Evolutionary conservation across 2,888 invertebrate species (phyloP), one percentile per base, ranked within the genome.

Genomic region (Psylliodes chrysocephalus): DNA sequence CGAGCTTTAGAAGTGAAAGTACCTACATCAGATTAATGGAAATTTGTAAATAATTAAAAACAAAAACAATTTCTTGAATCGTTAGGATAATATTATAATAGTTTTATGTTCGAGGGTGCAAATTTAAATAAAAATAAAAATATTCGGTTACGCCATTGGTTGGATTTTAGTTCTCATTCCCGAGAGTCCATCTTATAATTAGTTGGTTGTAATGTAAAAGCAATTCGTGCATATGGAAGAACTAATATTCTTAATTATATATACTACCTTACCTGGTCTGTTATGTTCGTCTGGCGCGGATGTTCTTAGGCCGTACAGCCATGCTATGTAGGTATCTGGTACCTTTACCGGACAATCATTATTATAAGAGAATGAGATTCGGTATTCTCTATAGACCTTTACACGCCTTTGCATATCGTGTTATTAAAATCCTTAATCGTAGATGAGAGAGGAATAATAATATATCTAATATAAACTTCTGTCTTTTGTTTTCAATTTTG

Each of bases 181-280:
- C n/a, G 2, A 14, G n/a, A 22, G 47, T 47, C 28, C 47, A 47
- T 47, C 22, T 22, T 47, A 47, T 47, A 47, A 47, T 47, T 47
- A 47, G 47, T 47, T 47, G 47, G 47, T 10, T 47, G 47, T 47
- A 47, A 47, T 47, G 47, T 47, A 47, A 47, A 47, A 47, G 47
- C 47, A 47, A 47, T 47, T 47, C 47, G 47, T 47, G 47, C 47
- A 47, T 47, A 47, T 25, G 47, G 47, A 47, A 47, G 25, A 47
- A 47, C 47, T 47, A 47, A 47, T 47, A 47, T 38, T 62, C 18
- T 38, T 44, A 47, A 46, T 18, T 49, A 54, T 53, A 61, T 54
- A 53, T 62, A 62, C 54, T 42, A 55, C 47, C 55, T 10, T 47
- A 33, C 44, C 40, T 22, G 51, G 12, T 28, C 33, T 30, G 30